Evolutionary conservation across 2,113 vertebrate genomes (phyloP).

Genomic region (Parus major): DNA sequence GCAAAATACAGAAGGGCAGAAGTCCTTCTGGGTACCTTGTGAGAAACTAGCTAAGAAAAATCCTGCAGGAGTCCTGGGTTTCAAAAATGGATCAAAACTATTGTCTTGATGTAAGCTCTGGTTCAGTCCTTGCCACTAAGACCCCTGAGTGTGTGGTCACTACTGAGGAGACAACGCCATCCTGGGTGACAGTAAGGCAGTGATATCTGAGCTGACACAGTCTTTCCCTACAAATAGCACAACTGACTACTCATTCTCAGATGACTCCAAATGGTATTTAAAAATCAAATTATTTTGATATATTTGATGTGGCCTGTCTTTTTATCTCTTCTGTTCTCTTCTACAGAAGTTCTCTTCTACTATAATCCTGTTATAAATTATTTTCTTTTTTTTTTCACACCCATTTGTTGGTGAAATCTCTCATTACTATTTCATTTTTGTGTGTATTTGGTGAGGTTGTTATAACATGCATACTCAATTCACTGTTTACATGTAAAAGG

Average conservation of each 20-base stretch:
- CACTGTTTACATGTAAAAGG: background rate
- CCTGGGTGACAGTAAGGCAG: background rate
- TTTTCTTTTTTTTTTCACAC: background rate
- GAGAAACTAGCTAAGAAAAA: background rate
- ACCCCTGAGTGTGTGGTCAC: background rate
- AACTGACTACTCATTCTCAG: background rate
- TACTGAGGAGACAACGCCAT: background rate
- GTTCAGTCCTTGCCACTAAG: background rate
- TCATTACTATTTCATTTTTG: background rate
- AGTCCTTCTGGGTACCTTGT: background rate
- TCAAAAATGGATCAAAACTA: background rate
- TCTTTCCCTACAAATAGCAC: background rate
- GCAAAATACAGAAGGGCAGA: background rate
- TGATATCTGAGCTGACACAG: background rate
- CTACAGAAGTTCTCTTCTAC: too few species aligned
- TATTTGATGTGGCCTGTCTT: background rate
- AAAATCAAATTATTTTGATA: background rate
- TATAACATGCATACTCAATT: background rate
- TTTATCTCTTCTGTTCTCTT: background rate
- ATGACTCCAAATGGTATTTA: background rate
- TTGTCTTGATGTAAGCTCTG: background rate
- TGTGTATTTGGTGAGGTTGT: background rate
- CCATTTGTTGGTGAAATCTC: background rate
- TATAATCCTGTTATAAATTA: background rate
- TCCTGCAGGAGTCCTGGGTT: background rate